Evolutionary conservation across 2,797 vertebrate species (phyloP).

Genomic region (Neostethus bicornis): DNA sequence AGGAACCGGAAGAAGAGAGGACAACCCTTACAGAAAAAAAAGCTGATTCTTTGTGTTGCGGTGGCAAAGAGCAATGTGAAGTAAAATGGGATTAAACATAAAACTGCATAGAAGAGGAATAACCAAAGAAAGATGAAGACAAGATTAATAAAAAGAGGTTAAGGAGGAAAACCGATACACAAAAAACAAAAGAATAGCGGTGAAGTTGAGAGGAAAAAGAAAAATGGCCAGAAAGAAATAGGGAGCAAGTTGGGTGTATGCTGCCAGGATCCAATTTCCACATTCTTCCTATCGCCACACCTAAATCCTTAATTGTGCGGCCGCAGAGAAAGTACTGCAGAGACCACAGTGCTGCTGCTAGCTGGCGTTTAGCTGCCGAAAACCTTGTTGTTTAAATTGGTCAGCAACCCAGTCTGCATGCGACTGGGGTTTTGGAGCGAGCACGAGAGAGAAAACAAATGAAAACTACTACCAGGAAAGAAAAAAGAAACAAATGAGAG

Average conservation of each 20-base stretch:
- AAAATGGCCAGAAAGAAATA: constrained; percentile 54
- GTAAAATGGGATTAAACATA: background rate
- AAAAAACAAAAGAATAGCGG: constrained; percentile 37
- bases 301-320: constrained; percentile 86
- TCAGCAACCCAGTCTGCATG: constrained; percentile 72
- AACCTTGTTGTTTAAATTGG: constrained; percentile 81
- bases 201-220: constrained; percentile 36
- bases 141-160: constrained; percentile 16
- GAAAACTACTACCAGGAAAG: constrained; percentile 70
- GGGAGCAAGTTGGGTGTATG: constrained; percentile 79
- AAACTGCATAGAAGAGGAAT: constrained; percentile 1
- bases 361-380: constrained; percentile 77
- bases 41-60: constrained; percentile 28
- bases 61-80: constrained; percentile 1
- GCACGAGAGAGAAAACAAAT: constrained; percentile 36
- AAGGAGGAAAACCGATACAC: constrained; percentile 16
- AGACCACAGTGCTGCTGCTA: constrained; percentile 80
- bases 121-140: constrained; percentile 10
- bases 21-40: constrained; percentile 41
- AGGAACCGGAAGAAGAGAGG: constrained; percentile 49
- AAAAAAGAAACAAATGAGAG: constrained; percentile 70
- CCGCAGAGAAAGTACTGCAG: constrained; percentile 82
- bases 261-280: constrained; percentile 81
- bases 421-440: constrained; percentile 66
- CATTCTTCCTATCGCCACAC: constrained; percentile 85